Conservation (phyloP, 1,140 invertebrate genomes). For the Drosophila kanapiae region DNA sequence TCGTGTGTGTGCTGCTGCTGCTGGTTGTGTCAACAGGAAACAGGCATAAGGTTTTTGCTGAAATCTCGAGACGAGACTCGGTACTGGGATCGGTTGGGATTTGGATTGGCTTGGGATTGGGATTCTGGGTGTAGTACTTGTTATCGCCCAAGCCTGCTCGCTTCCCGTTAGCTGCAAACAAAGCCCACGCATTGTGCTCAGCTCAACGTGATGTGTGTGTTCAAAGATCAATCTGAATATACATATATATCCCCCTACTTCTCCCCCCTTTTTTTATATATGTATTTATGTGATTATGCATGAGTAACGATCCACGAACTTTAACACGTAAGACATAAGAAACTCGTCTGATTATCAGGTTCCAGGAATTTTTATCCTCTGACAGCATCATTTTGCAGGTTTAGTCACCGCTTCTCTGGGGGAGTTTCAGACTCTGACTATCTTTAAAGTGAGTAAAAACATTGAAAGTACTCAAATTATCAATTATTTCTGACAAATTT, state of each 20-base stretch:
- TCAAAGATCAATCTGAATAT: conserved; percentile 54
- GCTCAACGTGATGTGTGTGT: conserved; percentile 21
- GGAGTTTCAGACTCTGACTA: neutral
- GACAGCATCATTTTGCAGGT: conserved; percentile 16
- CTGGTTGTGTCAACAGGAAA: conserved; percentile 68
- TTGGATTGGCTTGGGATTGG: neutral
- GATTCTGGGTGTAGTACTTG: conserved; percentile 45
- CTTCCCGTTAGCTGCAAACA: conserved; percentile 68
- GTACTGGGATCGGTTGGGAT: conserved; percentile 1
- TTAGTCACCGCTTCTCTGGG: conserved; percentile 11
- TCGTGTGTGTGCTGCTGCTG: neutral
- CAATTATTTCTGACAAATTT: neutral
- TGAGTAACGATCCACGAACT: conserved; percentile 51
- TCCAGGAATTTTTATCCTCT: conserved; percentile 30
- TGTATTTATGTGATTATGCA: conserved; percentile 20
- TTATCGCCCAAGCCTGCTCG: conserved; percentile 54
- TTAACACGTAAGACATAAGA: conserved; percentile 46
- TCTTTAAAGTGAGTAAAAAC: neutral
- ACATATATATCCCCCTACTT: neutral
- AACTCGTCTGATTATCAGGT: conserved; percentile 17
- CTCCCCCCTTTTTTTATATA: neutral
- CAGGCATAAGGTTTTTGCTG: conserved; percentile 57
- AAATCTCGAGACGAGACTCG: conserved; percentile 11
- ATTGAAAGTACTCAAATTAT: neutral
- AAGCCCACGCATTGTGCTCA: conserved; percentile 63